A percentile compares a stretch with the other conserved stretches of the same genome.
Evolutionary conservation across 1,140 invertebrate genomes (phyloP).

Genomic region (Whitmania pigra): DNA sequence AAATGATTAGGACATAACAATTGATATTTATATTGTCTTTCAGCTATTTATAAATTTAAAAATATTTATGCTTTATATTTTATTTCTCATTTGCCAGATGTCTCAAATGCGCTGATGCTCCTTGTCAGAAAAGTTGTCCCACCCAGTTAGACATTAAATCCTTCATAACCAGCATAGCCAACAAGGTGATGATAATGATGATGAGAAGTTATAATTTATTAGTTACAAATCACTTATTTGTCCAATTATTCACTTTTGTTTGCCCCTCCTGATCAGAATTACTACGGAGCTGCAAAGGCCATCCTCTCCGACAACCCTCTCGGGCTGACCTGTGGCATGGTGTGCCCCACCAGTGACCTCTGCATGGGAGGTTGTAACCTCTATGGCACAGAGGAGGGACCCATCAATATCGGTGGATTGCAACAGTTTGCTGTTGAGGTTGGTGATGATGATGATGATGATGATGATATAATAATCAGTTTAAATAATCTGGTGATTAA

Average conservation of each 20-base stretch:
- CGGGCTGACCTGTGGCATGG: slow-evolving; percentile 92
- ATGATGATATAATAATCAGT: not conserved
- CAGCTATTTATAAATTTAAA: too few species aligned
- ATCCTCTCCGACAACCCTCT: slow-evolving; percentile 95
- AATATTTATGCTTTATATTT: not conserved
- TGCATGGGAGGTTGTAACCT: slow-evolving; percentile 96
- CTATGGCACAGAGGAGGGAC: slow-evolving; percentile 82
- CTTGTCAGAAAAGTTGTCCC: slow-evolving; percentile 94
- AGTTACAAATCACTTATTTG: not conserved
- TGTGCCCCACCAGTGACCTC: slow-evolving; percentile 92
- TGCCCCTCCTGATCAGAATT: slow-evolving; percentile 55
- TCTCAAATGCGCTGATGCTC: slow-evolving; percentile 92
- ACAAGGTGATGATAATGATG: slow-evolving; percentile 55
- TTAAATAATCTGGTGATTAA: too few species aligned
- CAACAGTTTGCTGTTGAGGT: slow-evolving; percentile 95
- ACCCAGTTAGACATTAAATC: slow-evolving; percentile 91
- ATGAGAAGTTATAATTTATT: not conserved
- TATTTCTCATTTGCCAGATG: slow-evolving; percentile 48
- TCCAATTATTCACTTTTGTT: not conserved
- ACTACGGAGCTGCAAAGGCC: slow-evolving; percentile 89
- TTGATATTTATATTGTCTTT: too few species aligned
- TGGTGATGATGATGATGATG: slow-evolving; percentile 26
- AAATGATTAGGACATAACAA: too few species aligned
- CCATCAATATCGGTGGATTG: slow-evolving; percentile 94
- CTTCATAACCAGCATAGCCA: slow-evolving; percentile 90